phyloP scores from a whole-genome alignment of 2,888 invertebrate species.

The Pterobdella sp. region DNA sequence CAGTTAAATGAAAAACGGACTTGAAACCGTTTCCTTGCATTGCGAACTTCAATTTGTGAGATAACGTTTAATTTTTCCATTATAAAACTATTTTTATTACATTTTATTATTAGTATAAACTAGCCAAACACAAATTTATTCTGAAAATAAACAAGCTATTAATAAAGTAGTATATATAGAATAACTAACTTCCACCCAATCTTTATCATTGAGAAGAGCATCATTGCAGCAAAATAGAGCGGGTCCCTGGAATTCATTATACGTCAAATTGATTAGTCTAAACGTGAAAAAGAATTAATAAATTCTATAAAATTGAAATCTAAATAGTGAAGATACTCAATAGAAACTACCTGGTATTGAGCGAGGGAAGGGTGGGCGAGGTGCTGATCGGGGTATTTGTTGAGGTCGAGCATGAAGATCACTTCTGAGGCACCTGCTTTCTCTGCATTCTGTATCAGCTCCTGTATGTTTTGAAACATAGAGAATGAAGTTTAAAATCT shows the following conservation, averaged over 20 bases:
- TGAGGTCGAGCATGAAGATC: constrained; percentile 43
- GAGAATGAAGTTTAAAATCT: too few relatives aligned
- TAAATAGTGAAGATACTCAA: too few relatives aligned
- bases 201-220: constrained; percentile 43
- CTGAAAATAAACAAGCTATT: background rate
- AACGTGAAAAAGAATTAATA: too few relatives aligned
- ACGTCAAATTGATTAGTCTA: background rate
- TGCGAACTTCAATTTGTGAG: too few relatives aligned
- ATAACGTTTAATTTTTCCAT: too few relatives aligned
- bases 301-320: too few relatives aligned
- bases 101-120: too few relatives aligned
- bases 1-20: constrained; percentile 48
- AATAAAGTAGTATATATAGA: background rate
- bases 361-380: constrained; percentile 38
- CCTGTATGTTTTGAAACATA: constrained; percentile 37
- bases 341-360: constrained; percentile 36
- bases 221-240: constrained; percentile 46
- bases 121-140: too few relatives aligned
- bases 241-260: constrained; percentile 41
- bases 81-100: too few relatives aligned
- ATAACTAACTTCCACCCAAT: constrained; percentile 41
- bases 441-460: constrained; percentile 48
- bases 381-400: constrained; percentile 35
- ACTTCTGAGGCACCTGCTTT: constrained; percentile 45
- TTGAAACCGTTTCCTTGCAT: constrained; percentile 49